Evolutionary conservation across 2,888 invertebrate genomes (phyloP).

Genomic region (Pseudococcus viburni): DNA sequence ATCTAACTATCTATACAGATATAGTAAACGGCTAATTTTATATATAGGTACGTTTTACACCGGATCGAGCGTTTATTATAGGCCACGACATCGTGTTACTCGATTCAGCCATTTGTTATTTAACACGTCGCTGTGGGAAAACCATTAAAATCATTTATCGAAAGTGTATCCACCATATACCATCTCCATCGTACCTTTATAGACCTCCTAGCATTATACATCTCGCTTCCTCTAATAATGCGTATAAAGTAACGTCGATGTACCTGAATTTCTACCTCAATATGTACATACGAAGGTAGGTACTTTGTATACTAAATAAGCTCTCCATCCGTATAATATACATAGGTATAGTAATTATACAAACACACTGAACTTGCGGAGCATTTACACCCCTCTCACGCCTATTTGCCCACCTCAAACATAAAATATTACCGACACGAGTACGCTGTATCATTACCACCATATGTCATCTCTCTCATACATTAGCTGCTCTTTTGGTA

Average conservation of each 20-base stretch:
- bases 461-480: constrained; percentile 6
- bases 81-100: constrained; percentile 31
- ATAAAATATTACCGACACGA: neutral
- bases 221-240: neutral
- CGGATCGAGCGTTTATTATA: neutral
- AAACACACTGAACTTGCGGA: neutral
- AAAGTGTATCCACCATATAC: neutral
- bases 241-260: neutral
- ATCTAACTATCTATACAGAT: neutral
- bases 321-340: neutral
- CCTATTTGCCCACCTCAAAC: neutral
- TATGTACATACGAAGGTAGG: neutral
- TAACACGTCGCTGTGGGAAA: constrained; percentile 1
- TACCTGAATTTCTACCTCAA: neutral
- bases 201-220: neutral
- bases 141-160: constrained; percentile 36
- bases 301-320: constrained; percentile 27
- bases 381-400: neutral
- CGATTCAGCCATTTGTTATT: constrained; percentile 11
- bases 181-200: neutral
- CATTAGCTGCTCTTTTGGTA: neutral
- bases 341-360: neutral
- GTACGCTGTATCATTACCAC: neutral
- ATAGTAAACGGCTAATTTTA: neutral
- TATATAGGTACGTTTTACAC: neutral